phyloP scores from a whole-genome alignment of 2,888 invertebrate species.

The Tipula helvola region DNA sequence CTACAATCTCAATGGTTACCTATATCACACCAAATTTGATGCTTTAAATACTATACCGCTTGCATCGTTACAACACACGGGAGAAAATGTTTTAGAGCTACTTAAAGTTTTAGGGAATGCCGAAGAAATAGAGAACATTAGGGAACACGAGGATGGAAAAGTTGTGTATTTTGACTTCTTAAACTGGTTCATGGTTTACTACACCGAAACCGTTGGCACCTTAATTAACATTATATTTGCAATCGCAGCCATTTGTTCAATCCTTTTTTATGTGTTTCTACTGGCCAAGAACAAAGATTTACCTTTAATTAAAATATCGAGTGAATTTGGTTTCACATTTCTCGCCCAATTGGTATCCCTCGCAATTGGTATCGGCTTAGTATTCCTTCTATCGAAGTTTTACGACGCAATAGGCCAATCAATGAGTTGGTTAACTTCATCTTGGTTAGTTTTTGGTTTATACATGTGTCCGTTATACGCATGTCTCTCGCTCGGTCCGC shows the following conservation, averaged over 20 bases:
- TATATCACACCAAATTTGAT: constrained; percentile 67
- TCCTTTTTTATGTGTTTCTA: constrained; percentile 23
- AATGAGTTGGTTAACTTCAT: constrained; percentile 48
- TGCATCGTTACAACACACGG: constrained; percentile 63
- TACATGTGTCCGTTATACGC: constrained; percentile 35
- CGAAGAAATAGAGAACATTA: constrained; percentile 26
- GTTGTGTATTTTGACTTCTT: constrained; percentile 63
- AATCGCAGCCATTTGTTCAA: constrained; percentile 30
- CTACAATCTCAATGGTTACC: constrained; percentile 59
- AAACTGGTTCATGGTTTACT: constrained; percentile 52
- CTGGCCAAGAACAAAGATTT: constrained; percentile 22
- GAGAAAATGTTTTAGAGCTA: constrained; percentile 52
- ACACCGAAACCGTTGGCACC: constrained; percentile 41
- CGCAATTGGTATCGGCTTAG: constrained; percentile 23
- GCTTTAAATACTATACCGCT: constrained; percentile 43
- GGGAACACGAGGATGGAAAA: constrained; percentile 33
- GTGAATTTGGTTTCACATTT: constrained; percentile 24
- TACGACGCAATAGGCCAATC: constrained; percentile 34
- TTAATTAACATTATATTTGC: constrained; percentile 32
- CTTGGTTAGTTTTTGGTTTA: constrained; percentile 39
- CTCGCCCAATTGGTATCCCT: constrained; percentile 25
- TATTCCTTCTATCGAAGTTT: constrained; percentile 27
- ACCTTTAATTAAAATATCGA: constrained; percentile 20
- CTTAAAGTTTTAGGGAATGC: constrained; percentile 38
- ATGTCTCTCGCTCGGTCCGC: constrained; percentile 29